These are phyloP conservation scores for Philereme vetulata DNA, from an alignment of 2,888 invertebrate species.

Conservation along the genomic window DNA sequence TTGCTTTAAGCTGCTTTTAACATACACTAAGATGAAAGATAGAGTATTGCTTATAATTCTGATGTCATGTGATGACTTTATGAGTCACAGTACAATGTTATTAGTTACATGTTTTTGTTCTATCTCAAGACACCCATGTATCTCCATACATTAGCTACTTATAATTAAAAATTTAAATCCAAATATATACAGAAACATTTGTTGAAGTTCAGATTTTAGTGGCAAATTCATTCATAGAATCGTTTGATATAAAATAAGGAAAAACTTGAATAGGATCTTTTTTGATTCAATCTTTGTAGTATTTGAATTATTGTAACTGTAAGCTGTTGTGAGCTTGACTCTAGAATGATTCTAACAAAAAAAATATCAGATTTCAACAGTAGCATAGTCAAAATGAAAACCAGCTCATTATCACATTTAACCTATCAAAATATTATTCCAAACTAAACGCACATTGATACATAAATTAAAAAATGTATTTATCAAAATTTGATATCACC, in stretches of 20 bases:
- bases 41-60: conserved; percentile 34
- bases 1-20: conserved; percentile 42
- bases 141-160: conserved; percentile 69
- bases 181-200: conserved; percentile 77
- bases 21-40: conserved; percentile 30
- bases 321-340: too few species aligned
- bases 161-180: conserved; percentile 67
- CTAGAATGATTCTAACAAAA: too few species aligned
- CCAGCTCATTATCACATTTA: conserved; percentile 49
- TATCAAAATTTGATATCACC: conserved; percentile 13
- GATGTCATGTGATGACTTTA: conserved; percentile 39
- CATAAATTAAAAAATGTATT: conserved; percentile 17
- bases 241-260: too few species aligned
- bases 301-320: too few species aligned
- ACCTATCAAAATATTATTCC: conserved; percentile 30
- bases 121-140: conserved; percentile 31
- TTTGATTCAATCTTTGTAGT: too few species aligned
- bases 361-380: background rate
- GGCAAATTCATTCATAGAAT: background rate
- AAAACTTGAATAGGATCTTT: too few species aligned
- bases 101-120: conserved; percentile 38
- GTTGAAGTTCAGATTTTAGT: conserved; percentile 12
- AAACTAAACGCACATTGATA: conserved; percentile 23
- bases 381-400: conserved; percentile 33
- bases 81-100: conserved; percentile 27